A percentile compares a stretch with the other conserved stretches of the same genome.
Evolutionary conservation across 2,797 vertebrate species (phyloP).

Genomic region (Anguilla megastoma): DNA sequence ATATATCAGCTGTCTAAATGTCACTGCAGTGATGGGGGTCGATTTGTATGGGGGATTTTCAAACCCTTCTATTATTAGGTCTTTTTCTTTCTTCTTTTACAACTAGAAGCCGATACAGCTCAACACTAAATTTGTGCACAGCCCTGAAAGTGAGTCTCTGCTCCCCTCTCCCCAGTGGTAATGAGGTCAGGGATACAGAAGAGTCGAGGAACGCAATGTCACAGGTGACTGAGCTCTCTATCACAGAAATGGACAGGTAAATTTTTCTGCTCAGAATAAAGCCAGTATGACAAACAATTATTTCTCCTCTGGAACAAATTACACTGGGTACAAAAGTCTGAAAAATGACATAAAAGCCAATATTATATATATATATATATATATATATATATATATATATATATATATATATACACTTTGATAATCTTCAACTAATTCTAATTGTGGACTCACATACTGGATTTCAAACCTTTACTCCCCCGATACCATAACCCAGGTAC

Average conservation of each 20-base stretch:
- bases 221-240: constrained; percentile 58
- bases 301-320: background rate
- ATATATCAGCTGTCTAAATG: constrained; percentile 56
- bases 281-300: background rate
- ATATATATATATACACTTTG: background rate
- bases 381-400: too few species aligned
- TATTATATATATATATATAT: background rate
- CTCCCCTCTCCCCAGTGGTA: constrained; percentile 48
- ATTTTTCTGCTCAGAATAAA: constrained; percentile 31
- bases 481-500: constrained; percentile 41
- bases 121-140: constrained; percentile 58
- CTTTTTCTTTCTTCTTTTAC: constrained; percentile 53
- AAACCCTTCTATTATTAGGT: constrained; percentile 56
- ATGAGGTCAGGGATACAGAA: constrained; percentile 43
- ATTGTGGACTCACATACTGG: background rate
- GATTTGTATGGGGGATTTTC: constrained; percentile 49
- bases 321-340: background rate
- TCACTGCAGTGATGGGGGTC: constrained; percentile 53
- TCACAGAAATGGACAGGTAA: constrained; percentile 41
- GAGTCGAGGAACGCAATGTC: constrained; percentile 62
- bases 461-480: background rate
- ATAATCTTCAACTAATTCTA: background rate
- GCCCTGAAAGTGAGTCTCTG: constrained; percentile 47
- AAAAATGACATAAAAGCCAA: background rate
- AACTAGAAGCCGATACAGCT: constrained; percentile 52